Base-by-base conservation (phyloP, 2,888 invertebrate species). In the Stenoptilia bipunctidactyla region DNA sequence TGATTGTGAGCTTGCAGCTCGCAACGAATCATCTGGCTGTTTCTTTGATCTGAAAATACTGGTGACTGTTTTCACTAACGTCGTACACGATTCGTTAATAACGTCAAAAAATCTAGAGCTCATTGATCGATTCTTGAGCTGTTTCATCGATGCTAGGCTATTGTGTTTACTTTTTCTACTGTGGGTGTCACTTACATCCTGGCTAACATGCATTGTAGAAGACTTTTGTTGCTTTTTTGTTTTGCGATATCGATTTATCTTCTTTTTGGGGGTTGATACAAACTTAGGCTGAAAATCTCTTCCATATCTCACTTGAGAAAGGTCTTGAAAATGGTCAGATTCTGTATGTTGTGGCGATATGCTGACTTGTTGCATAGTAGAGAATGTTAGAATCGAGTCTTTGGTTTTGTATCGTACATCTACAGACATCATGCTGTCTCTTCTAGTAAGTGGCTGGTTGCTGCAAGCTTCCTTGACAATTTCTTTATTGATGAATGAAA, bases 1-100 rank as follows among this genome's bases (percentile, higher is more conserved):
- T 10, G 43, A 35, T 15, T 9, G 40, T 15, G 27, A 34, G 2
- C 34, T 40, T 30, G 44, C 38, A 9, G 44, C 41, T 27, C 44
- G 41, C 8, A 42, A 40, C 12, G 13, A 15, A 13, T 1, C 37
- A 4, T 45, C 40, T 37, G 40, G 30, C 13, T 37, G 34, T 9
- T 40, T 51, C 39, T 59, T 69, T 2, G 52, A 41, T 45, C 45
- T 61, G 40, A 80, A 79, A 36, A 79, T 69, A 43, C 59, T 69
- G 54, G 59, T 66, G 1, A 80, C 62, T 6, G 68, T 65, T 52
- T 70, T 70, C 1, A 74, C 61, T 2, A 80, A 45, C 1, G 66
- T 66, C 10, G 68, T 66, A 43, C 74, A 80, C 0, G 80, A 73
- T 15, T 68, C 68, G 36, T 80, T 80, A 27, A 80, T 62, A 6